phyloP scores from a whole-genome alignment of 2,797 vertebrate genomes.

The Eidolon dupreanum region DNA sequence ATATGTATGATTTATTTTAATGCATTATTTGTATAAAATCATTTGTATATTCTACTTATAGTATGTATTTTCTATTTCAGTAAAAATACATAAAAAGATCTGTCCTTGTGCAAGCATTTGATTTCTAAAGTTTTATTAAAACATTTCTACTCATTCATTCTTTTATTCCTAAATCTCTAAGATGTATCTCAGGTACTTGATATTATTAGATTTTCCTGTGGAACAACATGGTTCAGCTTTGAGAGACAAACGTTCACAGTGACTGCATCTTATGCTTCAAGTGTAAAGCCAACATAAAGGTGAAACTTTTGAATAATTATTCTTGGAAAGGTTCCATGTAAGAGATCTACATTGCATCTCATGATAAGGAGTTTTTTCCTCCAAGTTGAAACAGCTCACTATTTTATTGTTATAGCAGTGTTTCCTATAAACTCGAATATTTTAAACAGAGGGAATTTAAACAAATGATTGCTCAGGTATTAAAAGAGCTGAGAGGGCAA shows the following conservation, averaged over 20 bases:
- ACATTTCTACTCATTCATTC: not conserved
- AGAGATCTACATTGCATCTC: not conserved
- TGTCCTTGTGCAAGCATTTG: constrained; percentile 70
- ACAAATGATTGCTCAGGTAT: not conserved
- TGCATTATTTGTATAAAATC: constrained; percentile 76
- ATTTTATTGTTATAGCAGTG: not conserved
- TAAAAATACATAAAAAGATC: constrained; percentile 76
- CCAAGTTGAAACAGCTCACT: not conserved
- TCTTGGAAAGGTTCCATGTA: not conserved
- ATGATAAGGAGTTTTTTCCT: not conserved
- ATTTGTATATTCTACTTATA: constrained; percentile 75
- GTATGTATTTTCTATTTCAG: constrained; percentile 75
- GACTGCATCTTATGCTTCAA: not conserved
- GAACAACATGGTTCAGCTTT: not conserved
- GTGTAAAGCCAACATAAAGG: not conserved
- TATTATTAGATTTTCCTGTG: not conserved
- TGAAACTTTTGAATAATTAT: not conserved
- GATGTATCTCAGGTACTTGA: not conserved
- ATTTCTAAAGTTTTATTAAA: constrained; percentile 42
- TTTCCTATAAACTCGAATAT: not conserved
- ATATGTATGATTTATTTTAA: constrained; percentile 71
- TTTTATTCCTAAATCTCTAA: not conserved
- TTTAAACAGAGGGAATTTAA: not conserved
- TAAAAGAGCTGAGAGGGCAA: not conserved
- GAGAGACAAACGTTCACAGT: not conserved